These are phyloP conservation scores for Brachionus manjavacas DNA, from an alignment of 1,140 invertebrate species.

Conservation along the genomic window DNA sequence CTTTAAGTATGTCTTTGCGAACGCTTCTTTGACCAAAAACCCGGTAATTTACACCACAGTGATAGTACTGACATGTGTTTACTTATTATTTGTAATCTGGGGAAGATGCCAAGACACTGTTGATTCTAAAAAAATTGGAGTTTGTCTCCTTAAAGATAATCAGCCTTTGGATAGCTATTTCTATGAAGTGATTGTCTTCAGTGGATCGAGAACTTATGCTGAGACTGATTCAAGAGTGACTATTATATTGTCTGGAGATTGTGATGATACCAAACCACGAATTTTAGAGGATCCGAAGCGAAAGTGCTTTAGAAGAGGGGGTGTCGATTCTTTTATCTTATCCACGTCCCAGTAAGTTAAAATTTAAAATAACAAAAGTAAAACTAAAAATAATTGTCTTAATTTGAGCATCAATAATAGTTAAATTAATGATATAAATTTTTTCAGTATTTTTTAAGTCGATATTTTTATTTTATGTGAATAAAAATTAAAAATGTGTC, in stretches of 20 bases:
- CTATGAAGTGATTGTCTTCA: slow-evolving; percentile 61
- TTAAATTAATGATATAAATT: too few relatives aligned
- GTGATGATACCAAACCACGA: slow-evolving; percentile 59
- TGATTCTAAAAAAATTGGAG: slow-evolving; percentile 58
- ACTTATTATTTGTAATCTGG: slow-evolving; percentile 58
- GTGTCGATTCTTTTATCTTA: slow-evolving; percentile 60
- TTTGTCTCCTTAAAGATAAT: slow-evolving; percentile 60
- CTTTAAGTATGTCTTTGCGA: slow-evolving; percentile 55
- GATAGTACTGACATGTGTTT: slow-evolving; percentile 58
- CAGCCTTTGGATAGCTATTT: slow-evolving; percentile 60
- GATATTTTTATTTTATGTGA: too few relatives aligned
- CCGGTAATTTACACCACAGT: slow-evolving; percentile 61
- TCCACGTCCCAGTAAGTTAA: slow-evolving; percentile 54
- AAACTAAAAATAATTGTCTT: too few relatives aligned
- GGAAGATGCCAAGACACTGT: slow-evolving; percentile 59
- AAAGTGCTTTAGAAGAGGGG: slow-evolving; percentile 57
- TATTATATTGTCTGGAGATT: slow-evolving; percentile 54
- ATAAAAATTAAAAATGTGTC: too few relatives aligned
- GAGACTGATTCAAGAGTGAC: slow-evolving; percentile 61
- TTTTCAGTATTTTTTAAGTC: too few relatives aligned
- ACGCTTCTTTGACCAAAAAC: slow-evolving; percentile 61
- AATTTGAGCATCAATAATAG: too few relatives aligned
- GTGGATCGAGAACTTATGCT: slow-evolving; percentile 59
- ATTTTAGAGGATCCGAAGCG: slow-evolving; percentile 55
- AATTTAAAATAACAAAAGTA: background rate